Evolutionary conservation across 2,888 invertebrate species (phyloP).

Genomic region (Hoplodrina blanda): DNA sequence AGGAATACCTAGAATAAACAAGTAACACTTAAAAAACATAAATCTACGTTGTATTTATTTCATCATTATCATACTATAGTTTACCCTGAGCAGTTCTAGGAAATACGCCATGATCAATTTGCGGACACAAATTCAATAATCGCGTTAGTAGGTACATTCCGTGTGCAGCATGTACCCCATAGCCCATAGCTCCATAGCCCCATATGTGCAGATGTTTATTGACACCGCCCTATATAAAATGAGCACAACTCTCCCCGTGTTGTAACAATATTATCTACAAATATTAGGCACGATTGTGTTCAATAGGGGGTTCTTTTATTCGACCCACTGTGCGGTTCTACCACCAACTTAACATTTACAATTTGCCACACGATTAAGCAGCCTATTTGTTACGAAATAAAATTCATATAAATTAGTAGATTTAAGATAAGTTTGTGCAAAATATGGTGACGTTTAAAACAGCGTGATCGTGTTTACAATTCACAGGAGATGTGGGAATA

Average conservation of each 20-base stretch:
- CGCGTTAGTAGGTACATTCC: constrained; percentile 37
- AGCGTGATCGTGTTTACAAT: constrained; percentile 79
- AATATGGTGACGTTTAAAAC: constrained; percentile 69
- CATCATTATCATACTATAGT: too few relatives aligned
- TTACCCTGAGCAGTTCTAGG: not conserved
- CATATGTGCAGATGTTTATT: constrained; percentile 69
- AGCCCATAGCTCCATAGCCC: constrained; percentile 13
- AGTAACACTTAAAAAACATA: too few relatives aligned
- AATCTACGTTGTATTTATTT: too few relatives aligned
- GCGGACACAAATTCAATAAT: constrained; percentile 52
- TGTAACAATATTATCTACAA: constrained; percentile 88
- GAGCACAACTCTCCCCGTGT: constrained; percentile 70
- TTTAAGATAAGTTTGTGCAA: constrained; percentile 47
- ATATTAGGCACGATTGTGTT: constrained; percentile 84
- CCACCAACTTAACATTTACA: constrained; percentile 36
- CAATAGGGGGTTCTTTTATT: constrained; percentile 78
- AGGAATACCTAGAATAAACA: too few relatives aligned
- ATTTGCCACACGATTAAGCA: constrained; percentile 9
- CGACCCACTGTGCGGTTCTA: constrained; percentile 71
- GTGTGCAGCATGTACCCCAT: constrained; percentile 34
- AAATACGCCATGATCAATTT: constrained; percentile 51
- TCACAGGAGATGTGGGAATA: constrained; percentile 83
- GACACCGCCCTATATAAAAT: constrained; percentile 73
- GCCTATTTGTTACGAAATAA: fast-evolving
- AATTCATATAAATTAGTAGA: not conserved